A percentile compares a stretch with the other conserved stretches of the same genome.
phyloP scores from a whole-genome alignment of 2,888 invertebrate species.

The Xestobium rufovillosum region DNA sequence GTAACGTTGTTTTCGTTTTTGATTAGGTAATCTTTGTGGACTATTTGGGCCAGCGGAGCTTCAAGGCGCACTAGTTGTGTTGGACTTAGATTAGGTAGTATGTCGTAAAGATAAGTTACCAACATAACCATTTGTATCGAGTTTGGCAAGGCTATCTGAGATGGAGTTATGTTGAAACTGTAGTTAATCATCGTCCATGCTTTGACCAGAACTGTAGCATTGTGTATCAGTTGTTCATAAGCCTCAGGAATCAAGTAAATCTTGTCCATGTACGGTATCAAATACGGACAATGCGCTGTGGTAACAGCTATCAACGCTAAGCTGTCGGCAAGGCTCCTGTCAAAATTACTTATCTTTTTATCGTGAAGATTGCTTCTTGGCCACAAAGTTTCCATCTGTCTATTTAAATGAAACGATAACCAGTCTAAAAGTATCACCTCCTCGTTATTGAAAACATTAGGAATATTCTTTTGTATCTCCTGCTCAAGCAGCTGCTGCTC shows the following conservation, averaged over 20 bases:
- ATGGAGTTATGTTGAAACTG: slow-evolving; percentile 48
- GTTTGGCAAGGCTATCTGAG: slow-evolving; percentile 49
- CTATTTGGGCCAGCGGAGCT: slow-evolving; percentile 44
- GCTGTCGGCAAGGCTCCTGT: slow-evolving; percentile 49
- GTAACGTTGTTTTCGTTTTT: slow-evolving; percentile 32
- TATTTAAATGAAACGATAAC: slow-evolving; percentile 40
- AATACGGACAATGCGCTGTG: slow-evolving; percentile 52
- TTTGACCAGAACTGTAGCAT: slow-evolving; percentile 48
- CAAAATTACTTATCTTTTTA: slow-evolving; percentile 42
- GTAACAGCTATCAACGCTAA: slow-evolving; percentile 50
- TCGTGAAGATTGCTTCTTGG: slow-evolving; percentile 39
- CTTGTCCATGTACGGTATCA: slow-evolving; percentile 43
- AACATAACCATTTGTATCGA: slow-evolving; percentile 53
- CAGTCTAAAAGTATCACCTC: slow-evolving; percentile 41
- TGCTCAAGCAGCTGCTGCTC: no score
- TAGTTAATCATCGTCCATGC: slow-evolving; percentile 49
- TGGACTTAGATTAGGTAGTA: slow-evolving; percentile 48
- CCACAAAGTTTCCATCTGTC: slow-evolving; percentile 41
- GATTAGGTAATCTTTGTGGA: slow-evolving; percentile 41
- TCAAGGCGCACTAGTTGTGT: slow-evolving; percentile 43
- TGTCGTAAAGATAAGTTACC: slow-evolving; percentile 46
- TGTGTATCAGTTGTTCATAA: slow-evolving; percentile 47
- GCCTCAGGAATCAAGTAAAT: slow-evolving; percentile 42
- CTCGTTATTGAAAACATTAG: no score
- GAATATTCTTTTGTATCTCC: no score